Base-by-base conservation (phyloP, 2,113 vertebrate genomes). In the Lates calcarifer region DNA sequence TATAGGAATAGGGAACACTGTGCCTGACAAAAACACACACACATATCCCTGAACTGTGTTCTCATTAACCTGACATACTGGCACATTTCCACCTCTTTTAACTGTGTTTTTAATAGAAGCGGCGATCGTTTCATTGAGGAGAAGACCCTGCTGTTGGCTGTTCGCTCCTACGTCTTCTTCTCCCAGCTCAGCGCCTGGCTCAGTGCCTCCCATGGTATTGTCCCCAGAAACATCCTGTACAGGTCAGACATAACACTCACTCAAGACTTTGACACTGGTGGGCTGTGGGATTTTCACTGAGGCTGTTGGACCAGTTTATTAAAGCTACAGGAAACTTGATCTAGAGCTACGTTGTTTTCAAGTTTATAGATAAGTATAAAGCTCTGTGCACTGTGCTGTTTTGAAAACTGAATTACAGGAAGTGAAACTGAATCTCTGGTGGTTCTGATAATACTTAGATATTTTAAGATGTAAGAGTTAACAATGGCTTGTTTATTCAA, bases 131-230 rank as follows among this genome's bases (percentile, higher is more conserved):
- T 98, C 89, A 96, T 99, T 84, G 98, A 98, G 89, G 98, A 99
- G 95, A 99, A 99, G 94, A 98, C 97, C 3, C 95, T 99, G 72
- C 93, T 99, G 67, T 72, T 99, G 93, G 98, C 98, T 47, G 96
- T 99, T 41, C 98, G 98, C 75, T 99, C 98, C 18, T 99, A 98
- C 77, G 98, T 99, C 81, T 99, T 99, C 92, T 99, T 99, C 95
- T 99, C 98, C 77, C 98, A 99, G 94, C 95, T 99, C 89, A 99
- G 98, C 3, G 98, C 98, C 4, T 99, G 98, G 98, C 95, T 99
- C 88, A 99, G 98, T 65, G 97, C 98, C 90, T 99, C 98, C 51
- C 98, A 99, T 76, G 98, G 98, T 94, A 96, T 98, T 90, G 97
- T 97, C 87, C 98, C 98, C 91, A 94, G 98, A 87, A 99, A 99